These are phyloP conservation scores for Microplitis mediator DNA, from an alignment of 1,140 invertebrate genomes.

Conservation along the genomic window DNA sequence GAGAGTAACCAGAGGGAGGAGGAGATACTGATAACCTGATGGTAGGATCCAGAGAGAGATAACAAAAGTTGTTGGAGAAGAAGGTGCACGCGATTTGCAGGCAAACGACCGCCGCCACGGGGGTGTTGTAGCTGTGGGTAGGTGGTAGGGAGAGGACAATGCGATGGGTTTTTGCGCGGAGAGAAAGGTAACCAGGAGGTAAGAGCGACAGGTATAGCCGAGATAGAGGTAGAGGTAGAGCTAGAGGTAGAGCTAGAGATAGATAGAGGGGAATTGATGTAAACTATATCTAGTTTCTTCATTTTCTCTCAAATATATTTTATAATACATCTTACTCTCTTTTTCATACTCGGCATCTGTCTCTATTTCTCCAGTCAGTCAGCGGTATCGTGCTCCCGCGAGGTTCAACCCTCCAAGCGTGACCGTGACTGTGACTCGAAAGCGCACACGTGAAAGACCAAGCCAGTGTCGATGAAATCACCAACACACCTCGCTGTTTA, in stretches of 20 bases:
- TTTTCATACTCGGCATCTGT: neutral
- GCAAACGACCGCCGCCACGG: neutral
- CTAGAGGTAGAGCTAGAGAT: neutral
- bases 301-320: neutral
- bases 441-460: neutral
- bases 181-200: neutral
- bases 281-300: neutral
- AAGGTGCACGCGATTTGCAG: conserved; percentile 17
- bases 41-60: conserved; percentile 3
- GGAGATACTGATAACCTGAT: neutral
- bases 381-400: neutral
- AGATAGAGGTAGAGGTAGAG: neutral
- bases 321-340: neutral
- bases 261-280: neutral
- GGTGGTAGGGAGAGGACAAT: neutral
- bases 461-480: conserved; percentile 5
- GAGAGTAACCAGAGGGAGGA: neutral
- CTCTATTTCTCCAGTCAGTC: neutral
- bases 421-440: conserved; percentile 33
- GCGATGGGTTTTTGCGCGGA: neutral
- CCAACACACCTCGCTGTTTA: neutral
- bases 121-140: neutral
- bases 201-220: conserved; percentile 8
- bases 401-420: conserved; percentile 24
- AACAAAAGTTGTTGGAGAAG: neutral